Evolutionary conservation across 2,113 vertebrate species (phyloP), one percentile per base, ranked within the genome.

Genomic region (Procavia capensis): DNA sequence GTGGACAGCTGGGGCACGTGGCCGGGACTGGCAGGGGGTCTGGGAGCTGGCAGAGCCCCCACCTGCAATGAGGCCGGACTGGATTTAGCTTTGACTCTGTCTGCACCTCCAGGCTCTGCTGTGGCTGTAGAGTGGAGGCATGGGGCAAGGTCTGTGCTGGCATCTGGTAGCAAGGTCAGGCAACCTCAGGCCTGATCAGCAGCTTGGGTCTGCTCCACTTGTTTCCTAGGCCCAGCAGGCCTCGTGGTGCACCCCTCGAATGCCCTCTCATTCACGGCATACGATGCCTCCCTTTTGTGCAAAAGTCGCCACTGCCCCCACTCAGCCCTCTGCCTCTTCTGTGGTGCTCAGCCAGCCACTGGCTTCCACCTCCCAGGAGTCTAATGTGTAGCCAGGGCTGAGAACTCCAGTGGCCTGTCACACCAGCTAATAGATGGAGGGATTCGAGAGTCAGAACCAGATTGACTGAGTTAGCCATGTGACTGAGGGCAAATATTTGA

Each of bases 11-110:
- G 75, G 76, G 39, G 54, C 6, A 6, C 4, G 0, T 11, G 92
- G 70, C 9, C 16, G 14, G 25, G 83, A 59, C 75, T 7, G 3
- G 47, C 47, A 31, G 17, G 16, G 10, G 41, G 84, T 36, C 47
- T 25, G 31, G 36, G 83, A 14, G 75, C 5, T 9, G 0, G 64
- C 85, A 50, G 85, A 27, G 22, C 50, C 41, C 31, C 64, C 85
- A 24, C 41, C 25, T 24, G 1, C 45, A 6, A 0, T 3, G 75
- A 25, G 7, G 27, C 47, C 57, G 47, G 3, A 27, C 19, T 16
- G 50, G 45, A 45, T 22, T n/a, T 64, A 9, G 19, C 29, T 45
- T 3, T 20, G 74, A 31, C 41, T 24, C 34, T 29, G 75, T 24
- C 75, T 0, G 50, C 19, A 16, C 11, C 13, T 1, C 4, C 19